Evolutionary conservation across 2,797 vertebrate species (phyloP).

Genomic region (Xenentodon cancila): DNA sequence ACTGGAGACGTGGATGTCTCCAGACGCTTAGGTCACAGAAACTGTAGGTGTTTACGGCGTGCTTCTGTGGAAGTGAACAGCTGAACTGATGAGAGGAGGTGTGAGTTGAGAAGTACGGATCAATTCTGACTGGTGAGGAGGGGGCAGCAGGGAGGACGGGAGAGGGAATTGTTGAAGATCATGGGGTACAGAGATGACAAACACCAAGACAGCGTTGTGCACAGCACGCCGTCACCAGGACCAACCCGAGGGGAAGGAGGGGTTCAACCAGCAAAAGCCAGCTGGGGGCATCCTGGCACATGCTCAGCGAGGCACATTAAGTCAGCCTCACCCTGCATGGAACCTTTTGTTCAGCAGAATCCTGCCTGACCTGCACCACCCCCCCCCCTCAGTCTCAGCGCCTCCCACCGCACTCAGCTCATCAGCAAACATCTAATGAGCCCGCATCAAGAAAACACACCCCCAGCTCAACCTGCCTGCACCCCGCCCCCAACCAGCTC

Average conservation of each 20-base stretch:
- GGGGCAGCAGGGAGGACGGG: neutral
- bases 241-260: slow-evolving; percentile 54
- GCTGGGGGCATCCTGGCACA: slow-evolving; percentile 90
- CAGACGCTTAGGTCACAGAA: slow-evolving; percentile 74
- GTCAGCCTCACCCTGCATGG: slow-evolving; percentile 91
- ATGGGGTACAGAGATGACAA: slow-evolving; percentile 82
- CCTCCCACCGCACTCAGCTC: slow-evolving; percentile 89
- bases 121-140: slow-evolving; percentile 54
- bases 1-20: slow-evolving; percentile 39
- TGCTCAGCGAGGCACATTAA: slow-evolving; percentile 88
- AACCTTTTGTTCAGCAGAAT: slow-evolving; percentile 99
- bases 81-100: slow-evolving; percentile 63
- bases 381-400: slow-evolving; percentile 58
- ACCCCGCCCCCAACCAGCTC: slow-evolving; percentile 87
- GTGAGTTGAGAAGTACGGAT: slow-evolving; percentile 43
- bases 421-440: slow-evolving; percentile 99
- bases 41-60: slow-evolving; percentile 82
- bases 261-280: slow-evolving; percentile 76
- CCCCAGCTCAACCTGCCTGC: slow-evolving; percentile 86
- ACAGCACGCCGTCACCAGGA: slow-evolving; percentile 82
- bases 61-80: slow-evolving; percentile 79
- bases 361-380: slow-evolving; percentile 92
- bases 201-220: slow-evolving; percentile 81
- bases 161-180: slow-evolving; percentile 62
- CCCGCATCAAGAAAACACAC: slow-evolving; percentile 92